phyloP scores from a whole-genome alignment of 2,888 invertebrate genomes.

The Himalopsyche anomala region DNA sequence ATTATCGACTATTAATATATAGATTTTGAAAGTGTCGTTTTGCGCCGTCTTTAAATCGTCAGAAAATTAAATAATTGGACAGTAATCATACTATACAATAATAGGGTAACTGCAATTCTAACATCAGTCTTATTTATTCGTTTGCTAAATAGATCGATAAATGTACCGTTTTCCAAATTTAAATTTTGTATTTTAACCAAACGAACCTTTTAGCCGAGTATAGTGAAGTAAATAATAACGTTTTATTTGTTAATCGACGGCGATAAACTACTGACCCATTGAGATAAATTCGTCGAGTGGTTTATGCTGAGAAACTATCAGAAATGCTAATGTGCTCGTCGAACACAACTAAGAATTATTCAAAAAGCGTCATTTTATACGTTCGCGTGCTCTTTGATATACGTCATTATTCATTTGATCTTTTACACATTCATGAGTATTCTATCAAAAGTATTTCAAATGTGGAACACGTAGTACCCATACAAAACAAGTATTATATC shows the following conservation, averaged over 20 bases:
- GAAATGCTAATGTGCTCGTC: neutral
- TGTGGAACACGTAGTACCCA: too few species aligned
- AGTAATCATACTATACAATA: too few species aligned
- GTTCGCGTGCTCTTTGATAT: neutral
- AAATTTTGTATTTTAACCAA: neutral
- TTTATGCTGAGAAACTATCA: conserved; percentile 23
- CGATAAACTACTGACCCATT: conserved; percentile 39
- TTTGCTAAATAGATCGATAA: too few species aligned
- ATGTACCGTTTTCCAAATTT: neutral
- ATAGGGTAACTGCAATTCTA: too few species aligned
- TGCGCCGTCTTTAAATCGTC: too few species aligned
- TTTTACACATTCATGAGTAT: too few species aligned
- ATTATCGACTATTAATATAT: too few species aligned
- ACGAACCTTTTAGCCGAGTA: neutral
- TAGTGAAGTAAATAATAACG: neutral
- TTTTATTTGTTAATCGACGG: neutral
- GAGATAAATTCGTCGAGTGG: neutral
- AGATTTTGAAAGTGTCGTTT: too few species aligned
- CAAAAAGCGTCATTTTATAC: neutral
- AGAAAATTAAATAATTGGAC: too few species aligned
- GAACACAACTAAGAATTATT: conserved; percentile 6
- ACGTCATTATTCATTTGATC: neutral
- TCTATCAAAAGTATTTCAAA: too few species aligned
- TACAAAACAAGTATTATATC: too few species aligned
- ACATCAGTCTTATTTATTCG: too few species aligned